phyloP scores from a whole-genome alignment of 2,888 invertebrate genomes.

The Scaptomyza polygonia region DNA sequence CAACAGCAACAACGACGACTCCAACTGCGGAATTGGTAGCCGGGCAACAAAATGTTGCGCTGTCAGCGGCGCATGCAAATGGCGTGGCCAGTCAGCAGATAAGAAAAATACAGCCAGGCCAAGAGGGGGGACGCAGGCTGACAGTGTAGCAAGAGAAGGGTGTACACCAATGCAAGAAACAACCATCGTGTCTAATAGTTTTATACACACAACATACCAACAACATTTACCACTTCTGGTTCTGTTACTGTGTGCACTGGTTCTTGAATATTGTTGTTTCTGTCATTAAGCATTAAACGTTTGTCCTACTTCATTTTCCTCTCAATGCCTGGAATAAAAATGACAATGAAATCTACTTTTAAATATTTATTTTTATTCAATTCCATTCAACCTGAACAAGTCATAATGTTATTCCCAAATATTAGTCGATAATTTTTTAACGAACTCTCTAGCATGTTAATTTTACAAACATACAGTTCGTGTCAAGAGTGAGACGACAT shows the following conservation, averaged over 20 bases:
- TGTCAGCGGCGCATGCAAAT: slow-evolving; percentile 76
- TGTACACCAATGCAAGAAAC: slow-evolving; percentile 49
- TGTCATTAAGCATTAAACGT: not conserved
- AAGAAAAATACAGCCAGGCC: slow-evolving; percentile 29
- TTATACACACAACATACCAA: slow-evolving; percentile 41
- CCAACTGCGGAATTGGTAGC: slow-evolving; percentile 74
- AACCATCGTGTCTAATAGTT: slow-evolving; percentile 68
- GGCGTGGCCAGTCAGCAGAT: slow-evolving; percentile 68
- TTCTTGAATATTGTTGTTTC: slow-evolving; percentile 5
- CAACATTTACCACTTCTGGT: slow-evolving; percentile 71
- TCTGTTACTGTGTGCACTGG: not conserved
- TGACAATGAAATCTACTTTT: not conserved
- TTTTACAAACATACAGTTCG: slow-evolving; percentile 38
- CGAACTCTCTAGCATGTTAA: slow-evolving; percentile 62
- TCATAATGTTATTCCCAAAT: slow-evolving; percentile 16
- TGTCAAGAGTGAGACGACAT: slow-evolving; percentile 53
- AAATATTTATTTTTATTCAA: not conserved
- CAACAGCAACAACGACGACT: slow-evolving; percentile 22
- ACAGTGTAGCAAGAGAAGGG: slow-evolving; percentile 14
- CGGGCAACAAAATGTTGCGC: slow-evolving; percentile 75
- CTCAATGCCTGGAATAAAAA: not conserved
- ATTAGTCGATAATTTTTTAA: slow-evolving; percentile 15
- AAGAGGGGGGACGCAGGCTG: not conserved
- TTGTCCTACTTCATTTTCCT: slow-evolving; percentile 4
- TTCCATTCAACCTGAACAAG: not conserved